Base-by-base conservation (phyloP, 2,888 invertebrate species). In the Clistopyga incitator region DNA sequence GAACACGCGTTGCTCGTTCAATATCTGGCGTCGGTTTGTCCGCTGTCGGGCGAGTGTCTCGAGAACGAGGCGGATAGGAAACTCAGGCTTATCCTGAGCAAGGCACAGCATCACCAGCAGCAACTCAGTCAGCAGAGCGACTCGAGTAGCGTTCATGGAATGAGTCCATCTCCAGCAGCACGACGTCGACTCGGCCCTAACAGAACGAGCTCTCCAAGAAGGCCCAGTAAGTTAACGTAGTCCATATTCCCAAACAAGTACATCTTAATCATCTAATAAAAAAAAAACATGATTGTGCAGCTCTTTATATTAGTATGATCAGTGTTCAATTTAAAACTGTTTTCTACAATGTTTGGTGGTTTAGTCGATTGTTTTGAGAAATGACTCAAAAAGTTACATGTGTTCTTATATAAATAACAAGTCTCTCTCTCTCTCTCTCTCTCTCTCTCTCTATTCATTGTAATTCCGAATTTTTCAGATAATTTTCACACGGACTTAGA, bases 31-130 rank as follows among this genome's bases (percentile, higher is more conserved):
- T 95, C 96, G 20, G 97, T 96, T 2, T 98, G 98, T 91, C 98
- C 98, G 0, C 94, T 97, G 86, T 97, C 97, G n/a, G 97, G 96
- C 8, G 97, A 96, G 92, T 95, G 96, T 0, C 92, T 97, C 42
- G 97, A 97, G 92, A 97, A 97, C 1, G 98, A 98, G 90, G 97
- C 98, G 87, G 98, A 98, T 92, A 95, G 97, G 88, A 98, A 98
- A 93, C 93, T 98, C 86, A 94, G 97, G 71, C 95, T 98, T 85
- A 97, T 98, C 88, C 94, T 98, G 13, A 97, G 97, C 93, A 98
- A 98, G 95, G 98, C 98, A 2, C 97, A 98, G 90, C 97, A 97
- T 90, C 98, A 98, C 92, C 98, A 98, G 90, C 96, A 97, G 85
- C 97, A 97, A 90, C 91, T 97, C 68, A 95, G 96, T 90, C 97